Base-by-base conservation (phyloP, 2,797 vertebrate species). In the Triplophysa bombifrons region DNA sequence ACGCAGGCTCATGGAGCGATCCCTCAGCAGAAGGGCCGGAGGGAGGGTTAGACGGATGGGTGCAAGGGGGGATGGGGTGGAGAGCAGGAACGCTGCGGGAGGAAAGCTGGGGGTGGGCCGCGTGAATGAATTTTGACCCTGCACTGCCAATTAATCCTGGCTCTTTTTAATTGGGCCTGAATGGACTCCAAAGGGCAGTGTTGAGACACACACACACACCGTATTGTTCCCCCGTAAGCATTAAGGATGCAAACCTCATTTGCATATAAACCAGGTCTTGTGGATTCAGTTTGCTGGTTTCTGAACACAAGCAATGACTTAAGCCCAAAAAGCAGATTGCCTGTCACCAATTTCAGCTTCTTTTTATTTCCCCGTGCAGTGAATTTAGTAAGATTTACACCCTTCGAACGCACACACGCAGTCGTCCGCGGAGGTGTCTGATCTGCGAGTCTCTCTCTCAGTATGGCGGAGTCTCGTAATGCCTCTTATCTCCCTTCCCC, bases 201-300 rank as follows among this genome's bases (percentile, higher is more conserved):
- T 85, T 85, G 85, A 41, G 83, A 83, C 87, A 86, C 87, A 91
- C 78, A 46, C 75, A 78, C 56, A 80, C 82, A 72, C 56, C 81
- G 83, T 86, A 81, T 85, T 85, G 84, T 83, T 77, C 75, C 88
- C 89, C 86, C 79, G 13, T 78, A 87, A 88, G 88, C 91, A 87
- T 90, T 89, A 92, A 91, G 83, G 88, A 88, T 87, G 90, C 89
- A 87, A 86, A 85, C 80, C 87, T 91, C 82, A 92, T 92, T 92
- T 91, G 87, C 92, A 93, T 93, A 88, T 89, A 93, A 92, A 93
- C 88, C 90, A 91, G 91, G 86, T 88, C 89, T 90, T 88, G 89
- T 86, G 88, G 88, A 83, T 82, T 89, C 87, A 90, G 87, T 83
- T 91, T 90, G 89, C 85, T 90, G 88, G 87, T 90, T 83, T 75